Conservation (phyloP, 1,140 invertebrate genomes). For the Bathynomus jamesi region DNA sequence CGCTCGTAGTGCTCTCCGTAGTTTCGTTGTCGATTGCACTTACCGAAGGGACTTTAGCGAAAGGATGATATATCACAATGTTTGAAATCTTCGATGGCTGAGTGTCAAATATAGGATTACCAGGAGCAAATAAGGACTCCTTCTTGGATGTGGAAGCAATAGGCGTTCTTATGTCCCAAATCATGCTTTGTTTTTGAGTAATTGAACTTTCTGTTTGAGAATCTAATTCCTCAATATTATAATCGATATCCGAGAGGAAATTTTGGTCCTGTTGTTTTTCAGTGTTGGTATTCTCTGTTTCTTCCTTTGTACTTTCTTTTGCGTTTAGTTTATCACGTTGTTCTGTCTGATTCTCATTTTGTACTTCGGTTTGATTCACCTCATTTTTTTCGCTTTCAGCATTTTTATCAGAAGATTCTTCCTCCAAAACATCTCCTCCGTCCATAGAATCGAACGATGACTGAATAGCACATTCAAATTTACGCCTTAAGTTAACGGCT, state of each 20-base stretch:
- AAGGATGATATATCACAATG: not conserved
- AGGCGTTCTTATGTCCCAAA: too few relatives aligned
- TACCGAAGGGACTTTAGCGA: not conserved
- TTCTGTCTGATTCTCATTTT: too few relatives aligned
- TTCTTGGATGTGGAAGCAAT: too few relatives aligned
- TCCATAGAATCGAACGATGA: slow-evolving; percentile 30
- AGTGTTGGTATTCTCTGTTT: too few relatives aligned
- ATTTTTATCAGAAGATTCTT: not conserved
- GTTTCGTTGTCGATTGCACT: not conserved
- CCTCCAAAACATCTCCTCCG: slow-evolving; percentile 15
- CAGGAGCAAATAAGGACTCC: too few relatives aligned
- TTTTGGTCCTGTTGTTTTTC: too few relatives aligned
- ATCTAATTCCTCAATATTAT: too few relatives aligned
- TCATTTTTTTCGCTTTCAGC: not conserved
- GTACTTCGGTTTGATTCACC: not conserved
- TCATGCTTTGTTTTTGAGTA: too few relatives aligned
- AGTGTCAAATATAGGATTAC: not conserved
- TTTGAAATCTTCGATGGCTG: not conserved
- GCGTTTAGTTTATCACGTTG: not conserved
- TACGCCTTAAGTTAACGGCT: slow-evolving; percentile 21
- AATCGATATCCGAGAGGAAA: too few relatives aligned
- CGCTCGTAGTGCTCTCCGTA: not conserved
- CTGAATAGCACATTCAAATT: slow-evolving; percentile 27
- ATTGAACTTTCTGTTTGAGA: too few relatives aligned
- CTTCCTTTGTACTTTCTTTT: not conserved